Evolutionary conservation across 2,888 invertebrate genomes (phyloP).

Genomic region (Heliconius hortense): DNA sequence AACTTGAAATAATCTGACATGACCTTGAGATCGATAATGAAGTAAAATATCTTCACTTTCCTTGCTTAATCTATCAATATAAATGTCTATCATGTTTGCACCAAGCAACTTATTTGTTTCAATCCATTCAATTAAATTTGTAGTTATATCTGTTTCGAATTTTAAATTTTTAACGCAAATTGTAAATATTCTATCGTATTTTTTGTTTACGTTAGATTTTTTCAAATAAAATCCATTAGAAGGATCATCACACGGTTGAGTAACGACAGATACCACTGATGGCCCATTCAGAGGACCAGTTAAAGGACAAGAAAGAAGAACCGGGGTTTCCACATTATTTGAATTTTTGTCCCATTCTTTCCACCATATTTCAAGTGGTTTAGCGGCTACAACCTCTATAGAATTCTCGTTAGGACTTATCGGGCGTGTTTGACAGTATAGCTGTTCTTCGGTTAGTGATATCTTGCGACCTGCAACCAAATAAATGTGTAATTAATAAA

Average conservation of each 20-base stretch:
- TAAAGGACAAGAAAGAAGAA: constrained; percentile 84
- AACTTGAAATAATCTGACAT: constrained; percentile 76
- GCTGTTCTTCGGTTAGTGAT: constrained; percentile 62
- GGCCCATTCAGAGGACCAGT: constrained; percentile 69
- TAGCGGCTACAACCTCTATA: constrained; percentile 81
- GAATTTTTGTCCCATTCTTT: constrained; percentile 81
- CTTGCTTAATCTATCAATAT: constrained; percentile 82
- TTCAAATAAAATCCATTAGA: constrained; percentile 66
- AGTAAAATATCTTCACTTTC: constrained; percentile 79
- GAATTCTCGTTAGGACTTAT: constrained; percentile 62
- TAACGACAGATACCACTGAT: constrained; percentile 74
- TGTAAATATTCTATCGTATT: constrained; percentile 76
- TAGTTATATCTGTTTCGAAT: constrained; percentile 84
- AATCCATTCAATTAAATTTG: constrained; percentile 86
- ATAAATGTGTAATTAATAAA: constrained; percentile 24
- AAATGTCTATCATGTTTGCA: constrained; percentile 85
- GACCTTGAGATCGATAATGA: constrained; percentile 78
- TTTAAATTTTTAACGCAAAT: constrained; percentile 88
- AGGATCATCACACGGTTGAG: constrained; percentile 75
- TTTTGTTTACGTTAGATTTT: constrained; percentile 46
- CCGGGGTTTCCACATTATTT: constrained; percentile 76
- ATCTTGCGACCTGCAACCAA: constrained; percentile 68
- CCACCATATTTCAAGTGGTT: constrained; percentile 84
- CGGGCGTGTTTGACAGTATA: constrained; percentile 81
- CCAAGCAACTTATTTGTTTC: constrained; percentile 86